Percentiles rank a stretch among this genome's conserved stretches.
These are phyloP conservation scores for Charadrius vociferus DNA, from an alignment of 2,113 vertebrate species.

Conservation along the genomic window DNA sequence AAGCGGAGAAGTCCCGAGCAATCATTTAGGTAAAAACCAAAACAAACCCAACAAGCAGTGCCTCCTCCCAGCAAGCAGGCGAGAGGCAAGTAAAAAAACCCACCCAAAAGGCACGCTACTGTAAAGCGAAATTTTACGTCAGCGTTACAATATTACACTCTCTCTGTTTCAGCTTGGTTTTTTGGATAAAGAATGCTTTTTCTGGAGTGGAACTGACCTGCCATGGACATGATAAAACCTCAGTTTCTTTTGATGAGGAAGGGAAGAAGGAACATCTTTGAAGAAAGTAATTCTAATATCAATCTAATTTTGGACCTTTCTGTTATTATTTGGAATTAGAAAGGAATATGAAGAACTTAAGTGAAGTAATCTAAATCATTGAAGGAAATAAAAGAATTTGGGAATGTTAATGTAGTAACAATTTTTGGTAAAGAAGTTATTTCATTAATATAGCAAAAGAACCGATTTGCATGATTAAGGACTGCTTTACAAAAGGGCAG, in stretches of 20 bases:
- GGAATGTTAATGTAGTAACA: background rate
- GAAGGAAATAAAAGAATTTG: background rate
- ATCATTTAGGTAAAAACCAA: background rate
- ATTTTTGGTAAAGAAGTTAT: background rate
- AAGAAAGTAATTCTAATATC: constrained; percentile 1
- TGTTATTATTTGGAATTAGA: background rate
- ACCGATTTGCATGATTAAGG: background rate
- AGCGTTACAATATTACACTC: background rate
- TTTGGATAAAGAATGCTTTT: background rate
- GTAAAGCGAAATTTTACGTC: background rate
- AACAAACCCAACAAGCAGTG: background rate
- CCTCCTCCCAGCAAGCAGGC: background rate
- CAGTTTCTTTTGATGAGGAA: background rate
- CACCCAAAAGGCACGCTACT: background rate
- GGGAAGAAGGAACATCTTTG: background rate
- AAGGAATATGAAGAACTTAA: background rate
- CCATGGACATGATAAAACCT: background rate
- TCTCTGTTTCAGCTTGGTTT: background rate
- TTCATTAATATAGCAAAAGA: background rate
- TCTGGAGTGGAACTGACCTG: constrained; percentile 2
- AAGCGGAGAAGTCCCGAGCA: constrained; percentile 27
- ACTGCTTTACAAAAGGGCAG: background rate
- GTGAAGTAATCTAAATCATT: background rate
- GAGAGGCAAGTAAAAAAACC: background rate
- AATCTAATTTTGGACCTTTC: background rate